Evolutionary conservation across 2,888 invertebrate genomes (phyloP).

Genomic region (Oscheius myriophilus): DNA sequence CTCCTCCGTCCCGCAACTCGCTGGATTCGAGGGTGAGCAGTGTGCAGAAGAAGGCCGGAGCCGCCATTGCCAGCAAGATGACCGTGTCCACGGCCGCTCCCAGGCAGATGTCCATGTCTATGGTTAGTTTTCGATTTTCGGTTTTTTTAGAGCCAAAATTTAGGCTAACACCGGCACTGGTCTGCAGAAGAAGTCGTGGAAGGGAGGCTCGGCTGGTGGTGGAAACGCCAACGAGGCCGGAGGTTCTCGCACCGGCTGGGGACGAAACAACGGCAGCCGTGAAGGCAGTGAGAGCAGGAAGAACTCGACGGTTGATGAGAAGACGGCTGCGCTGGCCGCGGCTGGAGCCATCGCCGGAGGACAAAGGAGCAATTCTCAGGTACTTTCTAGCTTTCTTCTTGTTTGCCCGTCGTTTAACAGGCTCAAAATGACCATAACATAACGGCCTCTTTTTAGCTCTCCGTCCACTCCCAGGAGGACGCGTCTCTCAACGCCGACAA

Average conservation of each 20-base stretch:
- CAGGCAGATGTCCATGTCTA: conserved; percentile 19
- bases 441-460: not conserved
- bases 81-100: conserved; percentile 5
- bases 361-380: conserved; percentile 15
- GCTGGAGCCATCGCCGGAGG: conserved; percentile 23
- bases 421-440: conserved; percentile 12
- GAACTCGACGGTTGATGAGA: conserved; percentile 27
- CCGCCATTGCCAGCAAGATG: conserved; percentile 18
- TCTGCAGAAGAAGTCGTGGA: conserved; percentile 33
- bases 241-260: conserved; percentile 16
- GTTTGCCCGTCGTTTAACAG: conserved; percentile 28
- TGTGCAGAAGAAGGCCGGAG: conserved; percentile 30
- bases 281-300: conserved; percentile 40
- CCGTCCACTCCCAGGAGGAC: not conserved
- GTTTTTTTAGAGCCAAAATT: not conserved
- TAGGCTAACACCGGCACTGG: conserved; percentile 1
- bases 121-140: conserved; percentile 1
- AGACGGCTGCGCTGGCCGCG: conserved; percentile 33
- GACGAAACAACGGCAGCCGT: conserved; percentile 31
- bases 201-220: conserved; percentile 41
- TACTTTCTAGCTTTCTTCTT: not conserved
- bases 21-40: conserved; percentile 36
- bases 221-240: conserved; percentile 25
- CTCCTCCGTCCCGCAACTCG: conserved; percentile 37
- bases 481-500: conserved; percentile 1